Evolutionary conservation across 2,113 vertebrate species (phyloP).

Genomic region (Collichthys lucidus): DNA sequence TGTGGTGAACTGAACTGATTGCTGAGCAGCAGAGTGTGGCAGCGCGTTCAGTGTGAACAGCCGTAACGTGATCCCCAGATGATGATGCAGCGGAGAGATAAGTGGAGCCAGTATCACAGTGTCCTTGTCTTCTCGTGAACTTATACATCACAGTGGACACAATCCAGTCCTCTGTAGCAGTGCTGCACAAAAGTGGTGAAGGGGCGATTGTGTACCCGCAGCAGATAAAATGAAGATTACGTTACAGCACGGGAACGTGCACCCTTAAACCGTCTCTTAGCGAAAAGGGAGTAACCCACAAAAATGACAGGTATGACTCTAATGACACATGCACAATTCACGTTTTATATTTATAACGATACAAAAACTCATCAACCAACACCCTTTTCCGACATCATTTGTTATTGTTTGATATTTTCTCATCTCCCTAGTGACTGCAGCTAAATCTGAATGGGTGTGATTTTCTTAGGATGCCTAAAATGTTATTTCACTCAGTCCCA

Average conservation of each 20-base stretch:
- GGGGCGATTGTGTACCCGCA: neutral
- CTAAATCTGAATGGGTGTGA: slow-evolving; percentile 58
- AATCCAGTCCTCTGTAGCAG: slow-evolving; percentile 14
- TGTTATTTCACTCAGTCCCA: slow-evolving; percentile 53
- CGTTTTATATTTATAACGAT: neutral
- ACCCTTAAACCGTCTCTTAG: neutral
- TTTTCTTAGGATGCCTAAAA: slow-evolving; percentile 58
- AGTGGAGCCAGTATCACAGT: slow-evolving; percentile 33
- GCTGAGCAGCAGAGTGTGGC: slow-evolving; percentile 31
- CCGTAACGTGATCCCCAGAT: slow-evolving; percentile 43
- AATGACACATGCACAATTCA: slow-evolving; percentile 48
- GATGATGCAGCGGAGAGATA: slow-evolving; percentile 31
- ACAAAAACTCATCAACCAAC: slow-evolving; percentile 49
- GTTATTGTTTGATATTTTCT: slow-evolving; percentile 70
- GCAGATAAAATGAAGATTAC: slow-evolving; percentile 5
- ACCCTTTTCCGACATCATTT: slow-evolving; percentile 58
- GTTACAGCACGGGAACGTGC: neutral
- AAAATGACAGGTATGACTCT: slow-evolving; percentile 49
- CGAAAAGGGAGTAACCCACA: slow-evolving; percentile 53
- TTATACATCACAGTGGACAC: neutral
- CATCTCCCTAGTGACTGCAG: slow-evolving; percentile 67
- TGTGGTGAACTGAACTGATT: slow-evolving; percentile 69
- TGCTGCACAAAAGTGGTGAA: neutral
- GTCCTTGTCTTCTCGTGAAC: slow-evolving; percentile 24
- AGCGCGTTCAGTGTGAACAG: slow-evolving; percentile 45